A percentile compares a stretch with the other conserved stretches of the same genome.
Conservation (phyloP, 37 sponge, comb jelly and placozoan species). For the Dysidea cf. avara region DNA sequence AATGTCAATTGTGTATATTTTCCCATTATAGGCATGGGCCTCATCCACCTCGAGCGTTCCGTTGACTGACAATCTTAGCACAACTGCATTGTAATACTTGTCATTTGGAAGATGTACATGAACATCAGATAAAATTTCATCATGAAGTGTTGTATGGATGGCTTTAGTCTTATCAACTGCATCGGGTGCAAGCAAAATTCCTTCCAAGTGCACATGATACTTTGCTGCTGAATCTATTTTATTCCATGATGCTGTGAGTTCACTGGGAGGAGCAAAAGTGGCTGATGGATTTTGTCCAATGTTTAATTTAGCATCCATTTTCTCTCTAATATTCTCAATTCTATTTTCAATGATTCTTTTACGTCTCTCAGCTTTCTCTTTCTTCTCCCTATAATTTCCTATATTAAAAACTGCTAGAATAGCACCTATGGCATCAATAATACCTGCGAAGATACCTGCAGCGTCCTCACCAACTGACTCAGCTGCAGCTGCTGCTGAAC, state of each 20-base stretch:
- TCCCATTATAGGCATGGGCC: too few relatives aligned
- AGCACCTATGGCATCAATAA: background rate
- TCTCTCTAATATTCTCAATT: background rate
- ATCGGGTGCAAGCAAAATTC: too few relatives aligned
- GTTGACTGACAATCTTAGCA: too few relatives aligned
- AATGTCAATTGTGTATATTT: too few relatives aligned
- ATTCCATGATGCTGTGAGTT: conserved; percentile 1
- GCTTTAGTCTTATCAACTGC: too few relatives aligned
- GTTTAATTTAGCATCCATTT: background rate
- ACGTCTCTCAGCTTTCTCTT: background rate
- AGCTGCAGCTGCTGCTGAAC: background rate
- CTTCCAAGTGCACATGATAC: too few relatives aligned
- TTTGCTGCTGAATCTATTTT: too few relatives aligned
- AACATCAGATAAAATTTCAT: too few relatives aligned
- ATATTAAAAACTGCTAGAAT: background rate
- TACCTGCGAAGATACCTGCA: background rate
- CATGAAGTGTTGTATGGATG: too few relatives aligned
- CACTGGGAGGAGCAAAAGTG: background rate
- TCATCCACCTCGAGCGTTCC: too few relatives aligned
- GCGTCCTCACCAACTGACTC: background rate
- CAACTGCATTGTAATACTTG: too few relatives aligned
- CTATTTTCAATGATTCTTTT: background rate
- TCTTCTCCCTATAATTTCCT: background rate
- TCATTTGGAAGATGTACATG: too few relatives aligned
- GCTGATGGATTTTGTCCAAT: background rate